These are phyloP conservation scores for Cosmorhoe ocellata DNA, from an alignment of 2,888 invertebrate genomes.

Conservation along the genomic window DNA sequence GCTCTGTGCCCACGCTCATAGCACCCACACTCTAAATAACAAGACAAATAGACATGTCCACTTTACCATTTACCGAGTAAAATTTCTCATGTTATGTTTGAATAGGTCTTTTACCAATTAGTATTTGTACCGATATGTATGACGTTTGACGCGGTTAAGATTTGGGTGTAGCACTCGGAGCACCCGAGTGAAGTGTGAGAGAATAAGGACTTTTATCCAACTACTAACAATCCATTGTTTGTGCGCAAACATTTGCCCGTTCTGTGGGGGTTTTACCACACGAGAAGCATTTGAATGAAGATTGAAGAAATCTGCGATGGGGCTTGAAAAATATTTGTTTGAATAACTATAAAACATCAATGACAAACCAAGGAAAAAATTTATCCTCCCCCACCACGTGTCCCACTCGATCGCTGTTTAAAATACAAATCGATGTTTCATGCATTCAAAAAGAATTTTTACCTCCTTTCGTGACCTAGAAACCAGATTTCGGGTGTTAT, in stretches of 20 bases:
- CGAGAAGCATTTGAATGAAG: conserved; percentile 26
- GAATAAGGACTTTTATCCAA: conserved; percentile 55
- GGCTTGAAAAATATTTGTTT: conserved; percentile 18
- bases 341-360: conserved; percentile 33
- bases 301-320: conserved; percentile 22
- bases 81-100: conserved; percentile 79
- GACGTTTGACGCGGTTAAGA: conserved; percentile 57
- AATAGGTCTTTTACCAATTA: conserved; percentile 81
- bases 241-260: conserved; percentile 55
- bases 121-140: conserved; percentile 77
- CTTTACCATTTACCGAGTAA: conserved; percentile 80
- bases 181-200: conserved; percentile 56
- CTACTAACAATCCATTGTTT: conserved; percentile 62
- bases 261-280: conserved; percentile 44
- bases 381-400: conserved; percentile 19
- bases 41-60: conserved; percentile 78
- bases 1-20: conserved; percentile 63
- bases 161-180: conserved; percentile 61
- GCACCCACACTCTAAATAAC: conserved; percentile 80
- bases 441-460: conserved; percentile 48
- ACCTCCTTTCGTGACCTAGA: conserved; percentile 59
- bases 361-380: conserved; percentile 43
- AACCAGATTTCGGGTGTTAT: conserved; percentile 42
- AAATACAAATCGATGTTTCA: conserved; percentile 44
- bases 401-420: conserved; percentile 35